Conservation (phyloP, 2,797 vertebrate species). For the Margarornis squamiger region DNA sequence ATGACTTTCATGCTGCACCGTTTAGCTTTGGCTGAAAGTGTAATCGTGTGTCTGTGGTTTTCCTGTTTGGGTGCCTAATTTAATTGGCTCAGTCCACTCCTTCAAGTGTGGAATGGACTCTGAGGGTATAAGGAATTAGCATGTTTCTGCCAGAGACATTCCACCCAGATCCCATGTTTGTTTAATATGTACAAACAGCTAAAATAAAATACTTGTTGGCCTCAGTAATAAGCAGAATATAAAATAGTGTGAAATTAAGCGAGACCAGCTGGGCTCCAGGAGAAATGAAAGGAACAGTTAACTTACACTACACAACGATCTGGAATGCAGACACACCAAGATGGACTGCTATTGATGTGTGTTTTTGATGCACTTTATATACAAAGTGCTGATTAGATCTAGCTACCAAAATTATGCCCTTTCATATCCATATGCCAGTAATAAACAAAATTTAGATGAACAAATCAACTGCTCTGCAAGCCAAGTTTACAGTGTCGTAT, state of each 20-base stretch:
- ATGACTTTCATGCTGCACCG: neutral
- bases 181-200: slow-evolving; percentile 68
- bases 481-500: slow-evolving; percentile 6
- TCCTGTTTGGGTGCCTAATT: slow-evolving; percentile 68
- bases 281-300: slow-evolving; percentile 39
- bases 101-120: slow-evolving; percentile 47
- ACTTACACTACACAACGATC: neutral
- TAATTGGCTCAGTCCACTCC: slow-evolving; percentile 36
- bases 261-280: slow-evolving; percentile 59
- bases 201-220: slow-evolving; percentile 69
- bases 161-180: slow-evolving; percentile 49
- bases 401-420: slow-evolving; percentile 56
- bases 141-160: slow-evolving; percentile 64
- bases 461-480: slow-evolving; percentile 21
- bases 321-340: slow-evolving; percentile 22
- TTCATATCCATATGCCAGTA: slow-evolving; percentile 42
- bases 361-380: slow-evolving; percentile 25
- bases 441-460: slow-evolving; percentile 43
- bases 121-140: slow-evolving; percentile 41
- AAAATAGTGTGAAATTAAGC: slow-evolving; percentile 66
- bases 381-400: slow-evolving; percentile 59
- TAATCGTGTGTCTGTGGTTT: slow-evolving; percentile 62
- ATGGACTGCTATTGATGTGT: slow-evolving; percentile 32
- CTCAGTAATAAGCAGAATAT: slow-evolving; percentile 70
- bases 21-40: slow-evolving; percentile 42